Evolutionary conservation across 1,140 invertebrate species (phyloP).

Genomic region (Drosophila pseudoobscura): DNA sequence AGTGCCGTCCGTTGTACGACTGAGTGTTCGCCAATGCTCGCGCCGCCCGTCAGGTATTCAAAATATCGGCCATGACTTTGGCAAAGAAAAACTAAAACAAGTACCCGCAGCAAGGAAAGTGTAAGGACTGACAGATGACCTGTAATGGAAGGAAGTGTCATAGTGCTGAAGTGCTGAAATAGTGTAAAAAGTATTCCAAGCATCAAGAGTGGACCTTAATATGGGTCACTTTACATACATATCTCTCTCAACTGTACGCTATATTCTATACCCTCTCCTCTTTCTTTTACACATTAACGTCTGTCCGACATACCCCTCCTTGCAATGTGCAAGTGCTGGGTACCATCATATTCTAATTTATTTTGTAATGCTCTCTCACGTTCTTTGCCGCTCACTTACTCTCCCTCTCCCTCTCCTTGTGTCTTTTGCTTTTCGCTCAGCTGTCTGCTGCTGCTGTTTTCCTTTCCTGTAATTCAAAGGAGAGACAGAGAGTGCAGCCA

Average conservation of each 20-base stretch:
- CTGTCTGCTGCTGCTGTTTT: conserved; percentile 16
- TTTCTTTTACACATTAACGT: too few relatives aligned
- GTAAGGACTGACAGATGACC: conserved; percentile 31
- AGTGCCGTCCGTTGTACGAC: conserved; percentile 60
- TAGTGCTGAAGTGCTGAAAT: too few relatives aligned
- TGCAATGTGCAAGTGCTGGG: neutral
- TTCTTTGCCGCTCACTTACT: conserved; percentile 8
- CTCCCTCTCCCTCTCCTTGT: conserved; percentile 16
- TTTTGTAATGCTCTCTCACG: conserved; percentile 5
- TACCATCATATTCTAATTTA: conserved; percentile 9
- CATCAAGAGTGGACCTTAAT: neutral
- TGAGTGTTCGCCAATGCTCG: conserved; percentile 43
- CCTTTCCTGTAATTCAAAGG: neutral
- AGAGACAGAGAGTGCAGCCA: conserved; percentile 8
- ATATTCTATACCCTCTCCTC: neutral
- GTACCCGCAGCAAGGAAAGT: neutral
- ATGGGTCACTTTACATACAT: too few relatives aligned
- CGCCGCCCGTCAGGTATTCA: conserved; percentile 52
- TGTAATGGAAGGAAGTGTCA: neutral
- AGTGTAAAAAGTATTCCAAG: neutral
- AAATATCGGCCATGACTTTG: conserved; percentile 78
- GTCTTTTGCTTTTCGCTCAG: conserved; percentile 24
- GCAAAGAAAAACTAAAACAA: conserved; percentile 54
- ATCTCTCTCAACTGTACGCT: too few relatives aligned
- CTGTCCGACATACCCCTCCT: neutral